Evolutionary conservation across 2,888 invertebrate species (phyloP).

Genomic region (Balanococcus diminutus): DNA sequence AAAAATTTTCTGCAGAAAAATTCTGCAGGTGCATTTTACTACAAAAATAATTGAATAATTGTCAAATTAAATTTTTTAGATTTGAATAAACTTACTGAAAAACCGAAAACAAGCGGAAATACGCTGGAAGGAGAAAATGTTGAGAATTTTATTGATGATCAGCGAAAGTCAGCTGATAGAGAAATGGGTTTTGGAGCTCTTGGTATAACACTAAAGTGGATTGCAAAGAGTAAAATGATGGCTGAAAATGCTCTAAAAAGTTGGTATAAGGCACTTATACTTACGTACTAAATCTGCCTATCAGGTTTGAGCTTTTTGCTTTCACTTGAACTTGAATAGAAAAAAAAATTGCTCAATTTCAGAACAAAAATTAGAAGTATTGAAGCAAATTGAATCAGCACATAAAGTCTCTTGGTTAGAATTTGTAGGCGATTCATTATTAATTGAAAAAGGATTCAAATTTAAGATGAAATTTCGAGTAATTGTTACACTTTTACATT

Average conservation of each 20-base stretch:
- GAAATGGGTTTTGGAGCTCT: constrained; percentile 34
- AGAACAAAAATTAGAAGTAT: constrained; percentile 30
- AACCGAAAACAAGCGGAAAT: not conserved
- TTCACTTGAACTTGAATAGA: too few species aligned
- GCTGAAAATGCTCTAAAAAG: constrained; percentile 24
- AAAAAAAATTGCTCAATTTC: not conserved
- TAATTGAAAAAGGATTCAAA: constrained; percentile 67
- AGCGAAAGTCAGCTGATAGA: not conserved
- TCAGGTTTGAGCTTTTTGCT: not conserved
- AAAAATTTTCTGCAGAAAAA: too few species aligned
- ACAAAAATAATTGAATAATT: not conserved
- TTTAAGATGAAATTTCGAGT: constrained; percentile 47
- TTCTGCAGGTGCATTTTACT: not conserved
- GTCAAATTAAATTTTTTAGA: not conserved
- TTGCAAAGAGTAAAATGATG: not conserved
- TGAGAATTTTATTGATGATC: not conserved
- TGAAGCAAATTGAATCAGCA: constrained; percentile 48
- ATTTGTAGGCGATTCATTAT: constrained; percentile 70
- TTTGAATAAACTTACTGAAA: constrained; percentile 16
- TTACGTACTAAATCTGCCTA: not conserved
- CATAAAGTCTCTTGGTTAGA: constrained; percentile 69
- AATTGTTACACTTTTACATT: too few species aligned
- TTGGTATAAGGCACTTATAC: not conserved
- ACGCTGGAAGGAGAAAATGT: not conserved
- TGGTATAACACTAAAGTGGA: constrained; percentile 10